phyloP scores from a whole-genome alignment of 2,888 invertebrate genomes.

The Pristionchus fissidentatus region DNA sequence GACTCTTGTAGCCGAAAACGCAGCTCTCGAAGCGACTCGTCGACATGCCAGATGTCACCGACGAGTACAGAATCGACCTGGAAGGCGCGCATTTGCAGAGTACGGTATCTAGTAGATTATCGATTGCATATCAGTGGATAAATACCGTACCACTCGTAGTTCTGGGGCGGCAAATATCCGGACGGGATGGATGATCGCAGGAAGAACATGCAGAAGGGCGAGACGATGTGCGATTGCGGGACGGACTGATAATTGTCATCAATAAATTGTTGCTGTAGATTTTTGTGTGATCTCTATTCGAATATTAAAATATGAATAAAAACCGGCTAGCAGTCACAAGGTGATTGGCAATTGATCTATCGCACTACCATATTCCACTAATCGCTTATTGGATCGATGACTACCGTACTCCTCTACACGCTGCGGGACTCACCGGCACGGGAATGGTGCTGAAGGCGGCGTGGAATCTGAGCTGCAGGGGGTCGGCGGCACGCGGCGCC shows the following conservation, averaged over 20 bases:
- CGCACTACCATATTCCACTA: not conserved
- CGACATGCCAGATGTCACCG: conserved; percentile 66
- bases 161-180: conserved; percentile 60
- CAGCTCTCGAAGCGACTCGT: conserved; percentile 72
- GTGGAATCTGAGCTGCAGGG: conserved; percentile 42
- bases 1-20: conserved; percentile 67
- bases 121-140: not conserved
- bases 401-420: conserved; percentile 4
- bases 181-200: conserved; percentile 63
- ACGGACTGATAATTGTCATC: too few relatives aligned
- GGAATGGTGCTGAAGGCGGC: conserved; percentile 34
- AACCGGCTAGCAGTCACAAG: too few relatives aligned
- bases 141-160: conserved; percentile 46
- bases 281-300: too few relatives aligned
- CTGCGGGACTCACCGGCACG: conserved; percentile 6
- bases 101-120: not conserved
- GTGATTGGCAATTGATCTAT: not conserved
- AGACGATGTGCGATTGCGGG: conserved; percentile 64
- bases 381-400: not conserved
- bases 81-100: not conserved
- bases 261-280: too few relatives aligned
- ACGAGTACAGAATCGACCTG: conserved; percentile 68
- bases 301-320: too few relatives aligned
- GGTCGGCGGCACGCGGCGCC: conserved; percentile 18
- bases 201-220: conserved; percentile 68